Percentiles rank a stretch among this genome's conserved stretches.
Conservation (phyloP, 2,888 invertebrate genomes). For the Tetropium fuscum region DNA sequence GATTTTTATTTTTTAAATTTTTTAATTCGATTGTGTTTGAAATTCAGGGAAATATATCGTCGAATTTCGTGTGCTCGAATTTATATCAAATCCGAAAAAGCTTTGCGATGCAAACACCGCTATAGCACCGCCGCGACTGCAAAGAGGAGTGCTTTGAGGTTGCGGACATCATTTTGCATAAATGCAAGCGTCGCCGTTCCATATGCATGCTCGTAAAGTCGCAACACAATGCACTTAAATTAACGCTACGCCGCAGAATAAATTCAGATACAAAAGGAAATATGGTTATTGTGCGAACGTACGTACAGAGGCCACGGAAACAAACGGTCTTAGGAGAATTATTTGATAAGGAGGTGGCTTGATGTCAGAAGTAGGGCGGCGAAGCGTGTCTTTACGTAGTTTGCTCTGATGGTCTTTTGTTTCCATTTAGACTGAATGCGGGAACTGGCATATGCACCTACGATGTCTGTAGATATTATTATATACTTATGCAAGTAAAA, state of each 20-base stretch:
- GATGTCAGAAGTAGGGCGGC: too few relatives aligned
- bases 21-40: too few relatives aligned
- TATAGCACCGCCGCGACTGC: background rate
- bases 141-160: constrained; percentile 28
- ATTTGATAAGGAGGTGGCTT: background rate
- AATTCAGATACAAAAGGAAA: constrained; percentile 17
- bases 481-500: too few relatives aligned
- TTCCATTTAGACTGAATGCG: too few relatives aligned
- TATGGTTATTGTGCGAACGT: background rate
- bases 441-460: too few relatives aligned
- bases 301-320: background rate
- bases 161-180: constrained; percentile 23
- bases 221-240: constrained; percentile 26
- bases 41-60: too few relatives aligned
- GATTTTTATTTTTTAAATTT: too few relatives aligned
- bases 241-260: constrained; percentile 10
- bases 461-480: too few relatives aligned
- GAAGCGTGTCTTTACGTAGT: too few relatives aligned
- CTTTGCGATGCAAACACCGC: constrained; percentile 5
- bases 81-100: background rate
- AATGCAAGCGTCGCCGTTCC: constrained; percentile 8
- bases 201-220: constrained; percentile 21
- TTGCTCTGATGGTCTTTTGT: too few relatives aligned
- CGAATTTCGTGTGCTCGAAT: too few relatives aligned
- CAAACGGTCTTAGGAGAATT: background rate